Base-by-base conservation (phyloP, 2,888 invertebrate species). In the Schizotus pectinicornis region DNA sequence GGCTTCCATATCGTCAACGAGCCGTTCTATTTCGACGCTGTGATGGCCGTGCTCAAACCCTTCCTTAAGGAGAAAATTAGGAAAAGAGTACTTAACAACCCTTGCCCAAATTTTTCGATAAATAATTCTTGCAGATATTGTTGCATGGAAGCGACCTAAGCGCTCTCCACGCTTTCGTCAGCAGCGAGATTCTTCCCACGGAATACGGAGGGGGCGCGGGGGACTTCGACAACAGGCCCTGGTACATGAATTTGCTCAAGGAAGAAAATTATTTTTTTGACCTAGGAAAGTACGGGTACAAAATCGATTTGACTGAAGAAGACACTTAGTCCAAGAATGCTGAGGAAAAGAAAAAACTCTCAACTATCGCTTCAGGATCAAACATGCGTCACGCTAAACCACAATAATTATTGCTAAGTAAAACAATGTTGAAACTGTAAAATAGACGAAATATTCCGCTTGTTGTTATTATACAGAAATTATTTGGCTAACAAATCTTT, bases 31-130 rank as follows among this genome's bases (percentile, higher is more conserved):
- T 81, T 82, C 51, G 79, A 79, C 49, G 79, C 79, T 8, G 71
- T 79, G 9, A 77, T 79, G 91, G 82, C 86, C 59, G 86, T 93
- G 79, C 90, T 93, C 80, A 92, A 92, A 79, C 92, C 92, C 6
- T 89, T 93, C 74, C 85, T 92, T 64, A 85, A 86, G 67, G 90
- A 91, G 68, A 93, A 93, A 77, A 84, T 93, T 31, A 87, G 86
- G 77, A 88, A 83, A 71, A 85, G 91, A 80, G 90, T 91, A 77
- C 84, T 86, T 81, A 49, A 39, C 14, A 9, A 36, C 1, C 7
- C 46, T 47, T 11, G n/a, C 14, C 2, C n/a, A 13, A 34, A 7
- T 13, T 38, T 49, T 14, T 39, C 32, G 5, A 22, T 3, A 7
- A 33, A 46, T 1, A 46, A 46, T 35, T 46, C 30, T 56, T 57